Evolutionary conservation across 1,140 invertebrate species (phyloP).

Genomic region (Asbolus verrucosus): DNA sequence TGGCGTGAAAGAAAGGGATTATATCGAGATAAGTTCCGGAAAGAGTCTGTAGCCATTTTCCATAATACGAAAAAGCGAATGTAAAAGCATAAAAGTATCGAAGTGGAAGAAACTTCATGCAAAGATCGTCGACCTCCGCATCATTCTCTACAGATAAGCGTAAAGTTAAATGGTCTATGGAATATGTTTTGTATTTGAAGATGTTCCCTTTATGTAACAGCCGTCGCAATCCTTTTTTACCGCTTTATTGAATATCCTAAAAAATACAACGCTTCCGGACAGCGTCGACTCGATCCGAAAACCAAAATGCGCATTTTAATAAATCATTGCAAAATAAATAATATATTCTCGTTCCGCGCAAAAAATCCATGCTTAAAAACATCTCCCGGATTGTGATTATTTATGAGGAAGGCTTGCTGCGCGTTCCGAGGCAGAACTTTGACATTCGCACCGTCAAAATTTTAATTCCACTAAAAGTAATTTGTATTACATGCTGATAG

Average conservation of each 20-base stretch:
- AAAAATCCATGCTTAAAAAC: no score
- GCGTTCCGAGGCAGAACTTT: no score
- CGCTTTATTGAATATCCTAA: constrained; percentile 16
- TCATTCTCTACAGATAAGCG: constrained; percentile 50
- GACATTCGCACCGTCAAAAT: no score
- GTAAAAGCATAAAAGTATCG: constrained; percentile 50
- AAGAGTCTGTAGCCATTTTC: constrained; percentile 15
- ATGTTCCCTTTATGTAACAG: constrained; percentile 22
- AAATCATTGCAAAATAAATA: no score
- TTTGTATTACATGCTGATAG: no score
- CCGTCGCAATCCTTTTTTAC: constrained; percentile 17
- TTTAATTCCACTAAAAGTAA: no score
- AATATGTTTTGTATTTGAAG: constrained; percentile 51
- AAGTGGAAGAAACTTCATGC: constrained; percentile 45
- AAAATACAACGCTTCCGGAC: no score
- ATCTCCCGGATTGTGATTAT: no score
- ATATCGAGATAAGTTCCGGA: constrained; percentile 27
- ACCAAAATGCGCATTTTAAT: no score
- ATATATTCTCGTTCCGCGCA: no score
- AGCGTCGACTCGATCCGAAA: no score
- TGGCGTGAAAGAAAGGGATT: constrained; percentile 13
- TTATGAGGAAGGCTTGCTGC: no score
- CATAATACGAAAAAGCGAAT: constrained; percentile 37
- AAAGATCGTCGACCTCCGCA: constrained; percentile 40
- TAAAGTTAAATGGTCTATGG: constrained; percentile 52